phyloP scores from a whole-genome alignment of 2,888 invertebrate genomes.

The Azorinus chamasolen region DNA sequence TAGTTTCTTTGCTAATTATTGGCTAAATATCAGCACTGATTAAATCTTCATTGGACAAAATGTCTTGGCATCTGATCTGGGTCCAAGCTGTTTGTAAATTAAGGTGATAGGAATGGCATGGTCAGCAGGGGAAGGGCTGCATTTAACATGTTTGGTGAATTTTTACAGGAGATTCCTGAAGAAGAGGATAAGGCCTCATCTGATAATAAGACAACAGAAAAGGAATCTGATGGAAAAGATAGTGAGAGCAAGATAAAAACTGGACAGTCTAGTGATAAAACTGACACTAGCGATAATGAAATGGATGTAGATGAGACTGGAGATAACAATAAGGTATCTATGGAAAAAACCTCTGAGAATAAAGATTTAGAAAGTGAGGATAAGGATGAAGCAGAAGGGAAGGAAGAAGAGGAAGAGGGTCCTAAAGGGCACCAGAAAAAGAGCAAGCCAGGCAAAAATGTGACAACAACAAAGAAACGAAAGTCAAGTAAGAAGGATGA shows the following conservation, averaged over 20 bases:
- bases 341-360: slow-evolving; percentile 18
- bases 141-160: too few relatives aligned
- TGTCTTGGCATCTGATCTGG: too few relatives aligned
- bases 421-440: slow-evolving; percentile 37
- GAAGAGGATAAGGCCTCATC: not conserved
- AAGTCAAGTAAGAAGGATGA: slow-evolving; percentile 35
- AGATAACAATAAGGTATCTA: not conserved
- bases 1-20: too few relatives aligned
- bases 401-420: slow-evolving; percentile 23
- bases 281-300: slow-evolving; percentile 11
- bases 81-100: too few relatives aligned
- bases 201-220: not conserved
- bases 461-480: slow-evolving; percentile 30
- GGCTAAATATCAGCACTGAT: too few relatives aligned
- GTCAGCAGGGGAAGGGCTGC: too few relatives aligned
- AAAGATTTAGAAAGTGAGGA: not conserved
- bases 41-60: too few relatives aligned
- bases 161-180: not conserved
- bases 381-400: slow-evolving; percentile 10
- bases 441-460: slow-evolving; percentile 30
- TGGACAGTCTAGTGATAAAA: slow-evolving; percentile 15
- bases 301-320: not conserved
- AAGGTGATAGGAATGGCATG: too few relatives aligned
- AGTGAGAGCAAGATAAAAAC: slow-evolving; percentile 10
- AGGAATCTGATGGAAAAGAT: too few relatives aligned